phyloP scores from a whole-genome alignment of 2,888 invertebrate genomes.

The Drosophila crucigera region DNA sequence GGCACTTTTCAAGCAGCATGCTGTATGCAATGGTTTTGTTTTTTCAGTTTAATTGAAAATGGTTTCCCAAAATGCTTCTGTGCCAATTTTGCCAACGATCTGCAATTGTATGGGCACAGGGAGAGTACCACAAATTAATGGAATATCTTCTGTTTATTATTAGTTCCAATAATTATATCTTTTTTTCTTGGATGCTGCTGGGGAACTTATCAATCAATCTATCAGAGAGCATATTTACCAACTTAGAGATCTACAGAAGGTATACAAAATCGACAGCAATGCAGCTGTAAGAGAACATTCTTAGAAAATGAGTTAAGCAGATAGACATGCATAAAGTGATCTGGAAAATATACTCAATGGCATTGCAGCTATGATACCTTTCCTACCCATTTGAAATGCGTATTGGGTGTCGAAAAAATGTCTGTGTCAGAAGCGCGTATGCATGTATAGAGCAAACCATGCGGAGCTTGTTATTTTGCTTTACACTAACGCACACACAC shows the following conservation, averaged over 20 bases:
- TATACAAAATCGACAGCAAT: neutral
- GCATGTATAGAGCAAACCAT: constrained; percentile 35
- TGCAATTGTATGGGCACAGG: neutral
- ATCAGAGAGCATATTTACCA: neutral
- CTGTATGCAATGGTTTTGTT: neutral
- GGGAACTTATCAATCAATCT: neutral
- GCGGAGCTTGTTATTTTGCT: constrained; percentile 40
- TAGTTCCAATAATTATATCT: neutral
- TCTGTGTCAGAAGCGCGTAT: constrained; percentile 46
- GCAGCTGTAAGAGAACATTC: neutral
- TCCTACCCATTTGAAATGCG: neutral
- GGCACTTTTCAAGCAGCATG: neutral
- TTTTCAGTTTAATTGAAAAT: neutral
- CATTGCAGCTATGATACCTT: constrained; percentile 5
- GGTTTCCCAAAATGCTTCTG: neutral
- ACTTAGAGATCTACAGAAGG: neutral
- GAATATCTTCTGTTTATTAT: neutral
- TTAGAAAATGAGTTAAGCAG: neutral
- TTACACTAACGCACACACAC: constrained; percentile 30
- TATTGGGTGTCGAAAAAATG: constrained; percentile 44
- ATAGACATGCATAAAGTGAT: neutral
- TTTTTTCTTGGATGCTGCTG: neutral
- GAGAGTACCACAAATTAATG: neutral
- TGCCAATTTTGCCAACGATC: neutral
- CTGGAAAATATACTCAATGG: neutral